Percentiles rank a stretch among this genome's conserved stretches.
These are phyloP conservation scores for Phymanthus crucifer DNA, from an alignment of 92 coral and sea anemone genomes.

Conservation along the genomic window DNA sequence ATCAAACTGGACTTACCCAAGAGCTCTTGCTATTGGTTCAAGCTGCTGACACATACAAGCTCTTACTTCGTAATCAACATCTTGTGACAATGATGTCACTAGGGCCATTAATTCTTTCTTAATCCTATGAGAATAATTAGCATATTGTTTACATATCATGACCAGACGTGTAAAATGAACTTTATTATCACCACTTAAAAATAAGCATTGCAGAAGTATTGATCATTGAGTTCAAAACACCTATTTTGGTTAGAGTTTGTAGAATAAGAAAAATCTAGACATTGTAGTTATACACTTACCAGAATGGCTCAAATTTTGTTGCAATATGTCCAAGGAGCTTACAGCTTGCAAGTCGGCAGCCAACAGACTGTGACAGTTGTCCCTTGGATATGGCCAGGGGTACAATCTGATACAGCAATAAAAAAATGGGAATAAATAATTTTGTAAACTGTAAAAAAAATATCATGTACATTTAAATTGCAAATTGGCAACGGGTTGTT, in stretches of 20 bases:
- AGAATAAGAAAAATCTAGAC: too few species aligned
- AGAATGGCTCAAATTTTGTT: conserved; percentile 91
- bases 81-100: conserved; percentile 95
- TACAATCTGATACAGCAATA: conserved; percentile 59
- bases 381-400: conserved; percentile 94
- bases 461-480: too few species aligned
- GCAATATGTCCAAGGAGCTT: conserved; percentile 87
- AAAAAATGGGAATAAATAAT: background rate
- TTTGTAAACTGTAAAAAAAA: too few species aligned
- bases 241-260: background rate
- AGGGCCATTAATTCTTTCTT: conserved; percentile 88
- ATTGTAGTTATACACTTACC: conserved; percentile 41
- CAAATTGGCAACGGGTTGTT: too few species aligned
- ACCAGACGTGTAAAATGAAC: background rate
- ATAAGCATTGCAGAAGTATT: background rate
- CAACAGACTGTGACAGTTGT: conserved; percentile 91
- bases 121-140: conserved; percentile 58
- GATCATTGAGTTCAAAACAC: background rate
- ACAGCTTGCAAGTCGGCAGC: conserved; percentile 91
- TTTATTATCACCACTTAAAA: background rate
- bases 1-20: conserved; percentile 66
- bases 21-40: conserved; percentile 86
- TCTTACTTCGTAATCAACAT: conserved; percentile 98
- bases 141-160: conserved; percentile 7
- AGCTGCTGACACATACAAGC: conserved; percentile 96